Evolutionary conservation across 2,888 invertebrate species (phyloP).

Genomic region (Eupithecia tripunctaria): DNA sequence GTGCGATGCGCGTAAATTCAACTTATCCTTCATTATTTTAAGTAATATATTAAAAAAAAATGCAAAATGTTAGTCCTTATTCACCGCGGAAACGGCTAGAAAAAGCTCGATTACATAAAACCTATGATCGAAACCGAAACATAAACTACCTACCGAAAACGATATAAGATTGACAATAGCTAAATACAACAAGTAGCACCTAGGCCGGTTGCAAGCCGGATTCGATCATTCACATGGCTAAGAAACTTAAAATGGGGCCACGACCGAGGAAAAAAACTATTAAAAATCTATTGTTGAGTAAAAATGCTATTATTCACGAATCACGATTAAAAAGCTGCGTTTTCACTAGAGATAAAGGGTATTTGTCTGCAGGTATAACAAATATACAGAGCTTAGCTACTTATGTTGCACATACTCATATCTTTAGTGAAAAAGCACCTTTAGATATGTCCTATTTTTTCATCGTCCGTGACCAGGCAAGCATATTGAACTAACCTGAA

Average conservation of each 20-base stretch:
- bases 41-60: constrained; percentile 23
- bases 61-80: constrained; percentile 33
- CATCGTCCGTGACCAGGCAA: constrained; percentile 48
- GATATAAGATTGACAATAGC: constrained; percentile 42
- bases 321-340: not conserved
- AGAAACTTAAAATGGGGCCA: constrained; percentile 60
- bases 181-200: constrained; percentile 75
- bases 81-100: constrained; percentile 26
- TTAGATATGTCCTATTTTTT: not conserved
- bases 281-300: not conserved
- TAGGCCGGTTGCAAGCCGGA: constrained; percentile 60
- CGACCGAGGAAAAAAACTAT: not conserved
- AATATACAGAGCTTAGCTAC: not conserved
- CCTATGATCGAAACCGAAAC: constrained; percentile 34
- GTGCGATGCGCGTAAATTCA: constrained; percentile 47
- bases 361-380: not conserved
- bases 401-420: not conserved
- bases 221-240: constrained; percentile 59
- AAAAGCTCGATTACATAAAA: constrained; percentile 40
- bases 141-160: constrained; percentile 35
- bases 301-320: not conserved
- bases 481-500: constrained; percentile 56
- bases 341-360: not conserved
- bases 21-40: not conserved
- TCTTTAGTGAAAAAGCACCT: not conserved